These are phyloP conservation scores for Stichopus chloronotus DNA, from an alignment of 35 echinoderm and acorn worm species.

Conservation along the genomic window DNA sequence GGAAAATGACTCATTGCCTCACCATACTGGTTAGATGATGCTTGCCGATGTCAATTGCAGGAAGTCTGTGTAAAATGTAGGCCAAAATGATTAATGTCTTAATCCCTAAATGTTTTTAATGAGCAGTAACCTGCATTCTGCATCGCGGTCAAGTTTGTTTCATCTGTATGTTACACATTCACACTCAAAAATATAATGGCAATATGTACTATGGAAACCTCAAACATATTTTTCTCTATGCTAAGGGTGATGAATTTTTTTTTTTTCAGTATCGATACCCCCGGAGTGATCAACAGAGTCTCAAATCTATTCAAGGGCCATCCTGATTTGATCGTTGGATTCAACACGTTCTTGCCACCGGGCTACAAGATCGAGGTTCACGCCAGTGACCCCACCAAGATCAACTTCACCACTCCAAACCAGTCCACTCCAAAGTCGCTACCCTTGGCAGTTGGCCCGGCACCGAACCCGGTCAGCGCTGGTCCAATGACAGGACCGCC, in stretches of 20 bases:
- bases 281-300: constrained; percentile 97
- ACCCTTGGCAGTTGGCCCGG: constrained; percentile 14
- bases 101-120: too few relatives aligned
- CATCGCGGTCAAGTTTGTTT: too few relatives aligned
- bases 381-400: constrained; percentile 87
- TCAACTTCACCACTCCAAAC: constrained; percentile 89
- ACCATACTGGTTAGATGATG: too few relatives aligned
- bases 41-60: too few relatives aligned
- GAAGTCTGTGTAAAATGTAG: too few relatives aligned
- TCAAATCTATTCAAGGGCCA: constrained; percentile 99
- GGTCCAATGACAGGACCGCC: neutral
- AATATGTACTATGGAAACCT: too few relatives aligned
- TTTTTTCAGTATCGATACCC: constrained; percentile 92
- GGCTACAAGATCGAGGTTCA: constrained; percentile 99
- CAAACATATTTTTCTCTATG: too few relatives aligned
- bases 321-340: constrained; percentile 96
- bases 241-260: neutral
- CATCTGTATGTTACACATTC: too few relatives aligned
- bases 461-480: constrained; percentile 36
- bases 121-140: too few relatives aligned
- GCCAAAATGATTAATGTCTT: too few relatives aligned
- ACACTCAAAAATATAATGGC: too few relatives aligned
- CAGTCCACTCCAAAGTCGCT: constrained; percentile 80
- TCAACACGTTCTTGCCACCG: constrained; percentile 99
- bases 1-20: too few relatives aligned